phyloP scores from a whole-genome alignment of 2,113 vertebrate genomes.

The Pachycephala philippinensis region DNA sequence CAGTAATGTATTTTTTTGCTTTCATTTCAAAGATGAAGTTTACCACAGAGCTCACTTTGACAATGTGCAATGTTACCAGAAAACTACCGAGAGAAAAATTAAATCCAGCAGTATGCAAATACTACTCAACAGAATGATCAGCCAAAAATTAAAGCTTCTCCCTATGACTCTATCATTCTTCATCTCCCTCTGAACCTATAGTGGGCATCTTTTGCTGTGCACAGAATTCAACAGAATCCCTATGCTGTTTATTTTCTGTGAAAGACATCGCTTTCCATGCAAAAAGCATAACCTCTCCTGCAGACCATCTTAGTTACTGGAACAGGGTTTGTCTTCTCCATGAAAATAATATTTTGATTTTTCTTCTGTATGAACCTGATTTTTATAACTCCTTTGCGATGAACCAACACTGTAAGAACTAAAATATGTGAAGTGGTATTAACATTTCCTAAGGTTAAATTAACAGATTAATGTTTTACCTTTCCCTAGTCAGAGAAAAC shows the following conservation, averaged over 20 bases:
- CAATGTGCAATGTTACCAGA: background rate
- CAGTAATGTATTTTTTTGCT: background rate
- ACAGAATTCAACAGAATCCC: background rate
- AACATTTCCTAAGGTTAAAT: background rate
- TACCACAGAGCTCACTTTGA: background rate
- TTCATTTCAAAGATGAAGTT: background rate
- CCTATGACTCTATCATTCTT: background rate
- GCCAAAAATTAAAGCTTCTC: background rate
- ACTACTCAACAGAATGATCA: background rate
- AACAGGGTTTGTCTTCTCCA: background rate
- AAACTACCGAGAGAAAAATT: background rate
- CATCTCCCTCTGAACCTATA: background rate
- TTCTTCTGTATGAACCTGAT: background rate
- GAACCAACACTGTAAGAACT: background rate
- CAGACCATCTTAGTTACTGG: background rate
- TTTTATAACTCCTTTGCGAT: background rate
- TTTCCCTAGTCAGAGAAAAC: background rate
- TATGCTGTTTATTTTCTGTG: background rate
- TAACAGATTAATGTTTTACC: background rate
- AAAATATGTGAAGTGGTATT: background rate
- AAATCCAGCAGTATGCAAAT: background rate
- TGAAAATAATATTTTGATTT: background rate
- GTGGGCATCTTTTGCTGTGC: fast-evolving
- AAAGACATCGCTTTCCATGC: background rate
- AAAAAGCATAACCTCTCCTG: background rate